Conservation (phyloP, 1,140 invertebrate species). For the Eupeodes corollae region DNA sequence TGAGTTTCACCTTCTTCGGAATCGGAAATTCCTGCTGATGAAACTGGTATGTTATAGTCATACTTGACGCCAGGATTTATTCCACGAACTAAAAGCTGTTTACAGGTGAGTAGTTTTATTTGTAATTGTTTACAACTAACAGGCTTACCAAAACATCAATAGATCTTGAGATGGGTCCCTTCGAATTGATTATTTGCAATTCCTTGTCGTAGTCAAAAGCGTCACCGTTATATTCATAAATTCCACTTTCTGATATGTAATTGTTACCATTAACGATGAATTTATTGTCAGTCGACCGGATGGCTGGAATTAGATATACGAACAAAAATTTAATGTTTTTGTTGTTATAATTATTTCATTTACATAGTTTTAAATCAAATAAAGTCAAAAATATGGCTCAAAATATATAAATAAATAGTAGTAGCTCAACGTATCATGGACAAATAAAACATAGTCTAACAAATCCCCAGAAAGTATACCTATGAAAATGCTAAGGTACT, state of each 20-base stretch:
- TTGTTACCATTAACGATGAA: conserved; percentile 66
- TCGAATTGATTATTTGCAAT: conserved; percentile 9
- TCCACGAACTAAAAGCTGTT: conserved; percentile 62
- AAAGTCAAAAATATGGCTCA: too few relatives aligned
- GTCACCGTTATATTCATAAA: conserved; percentile 67
- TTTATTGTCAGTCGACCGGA: conserved; percentile 50
- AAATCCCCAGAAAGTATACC: too few relatives aligned
- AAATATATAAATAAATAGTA: too few relatives aligned
- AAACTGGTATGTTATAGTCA: conserved; percentile 58
- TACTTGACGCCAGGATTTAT: conserved; percentile 71
- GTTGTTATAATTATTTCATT: too few relatives aligned
- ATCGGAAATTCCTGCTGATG: conserved; percentile 23
- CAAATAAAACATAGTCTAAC: too few relatives aligned
- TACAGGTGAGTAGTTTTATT: not conserved
- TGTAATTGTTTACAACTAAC: too few relatives aligned
- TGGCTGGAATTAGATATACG: conserved; percentile 41
- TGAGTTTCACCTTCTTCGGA: conserved; percentile 14
- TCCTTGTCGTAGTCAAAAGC: conserved; percentile 52
- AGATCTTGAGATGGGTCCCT: conserved; percentile 14
- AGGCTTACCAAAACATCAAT: conserved; percentile 17
- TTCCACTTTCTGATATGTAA: conserved; percentile 52
- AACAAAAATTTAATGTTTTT: too few relatives aligned
- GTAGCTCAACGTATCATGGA: too few relatives aligned
- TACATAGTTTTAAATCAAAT: too few relatives aligned
- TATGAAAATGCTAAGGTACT: too few relatives aligned